These are phyloP conservation scores for Synanthedon formicaeformis DNA, from an alignment of 2,888 invertebrate genomes.

Conservation along the genomic window DNA sequence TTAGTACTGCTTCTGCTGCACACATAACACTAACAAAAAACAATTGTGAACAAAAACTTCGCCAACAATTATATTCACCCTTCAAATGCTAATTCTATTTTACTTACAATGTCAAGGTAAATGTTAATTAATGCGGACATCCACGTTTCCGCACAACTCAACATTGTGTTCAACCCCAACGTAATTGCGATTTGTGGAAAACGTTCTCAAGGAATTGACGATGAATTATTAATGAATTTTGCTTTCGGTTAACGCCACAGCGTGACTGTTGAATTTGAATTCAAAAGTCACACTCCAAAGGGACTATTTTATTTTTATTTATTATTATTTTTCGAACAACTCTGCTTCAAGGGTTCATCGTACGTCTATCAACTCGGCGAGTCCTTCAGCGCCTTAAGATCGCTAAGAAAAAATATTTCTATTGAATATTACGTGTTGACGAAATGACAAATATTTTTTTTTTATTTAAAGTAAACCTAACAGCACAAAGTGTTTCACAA, in stretches of 20 bases:
- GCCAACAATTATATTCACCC: background rate
- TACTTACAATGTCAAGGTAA: constrained; percentile 2
- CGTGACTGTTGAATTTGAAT: constrained; percentile 6
- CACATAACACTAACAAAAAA: background rate
- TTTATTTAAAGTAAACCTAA: no score
- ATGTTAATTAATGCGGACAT: constrained; percentile 17
- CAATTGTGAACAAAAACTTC: background rate
- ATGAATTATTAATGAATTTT: constrained; percentile 47
- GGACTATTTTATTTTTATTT: background rate
- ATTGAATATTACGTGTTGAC: background rate
- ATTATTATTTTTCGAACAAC: background rate
- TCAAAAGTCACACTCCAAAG: constrained; percentile 3
- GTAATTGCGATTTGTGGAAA: constrained; percentile 2
- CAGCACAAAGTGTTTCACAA: no score
- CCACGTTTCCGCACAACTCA: background rate
- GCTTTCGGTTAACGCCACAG: background rate
- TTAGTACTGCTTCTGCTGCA: no score
- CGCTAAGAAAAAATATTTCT: no score
- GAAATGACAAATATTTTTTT: background rate
- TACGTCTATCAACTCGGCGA: no score
- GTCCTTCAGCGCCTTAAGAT: no score
- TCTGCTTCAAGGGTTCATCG: no score
- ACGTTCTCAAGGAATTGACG: constrained; percentile 33
- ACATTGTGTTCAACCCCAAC: background rate
- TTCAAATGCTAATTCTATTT: background rate